Conservation (phyloP, 2,888 invertebrate genomes). For the Crepidodera aurea region DNA sequence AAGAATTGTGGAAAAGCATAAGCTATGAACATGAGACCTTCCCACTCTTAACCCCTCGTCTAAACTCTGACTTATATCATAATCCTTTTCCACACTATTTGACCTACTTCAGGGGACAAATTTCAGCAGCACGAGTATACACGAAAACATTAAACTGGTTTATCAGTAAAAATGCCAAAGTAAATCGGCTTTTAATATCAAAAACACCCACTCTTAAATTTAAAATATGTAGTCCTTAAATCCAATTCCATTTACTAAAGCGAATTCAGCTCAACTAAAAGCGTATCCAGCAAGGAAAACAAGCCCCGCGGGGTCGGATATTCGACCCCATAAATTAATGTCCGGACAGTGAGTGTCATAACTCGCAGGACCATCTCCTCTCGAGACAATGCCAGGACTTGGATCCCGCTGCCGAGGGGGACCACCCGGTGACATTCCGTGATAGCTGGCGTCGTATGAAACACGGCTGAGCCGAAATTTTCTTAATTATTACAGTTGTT, state of each 20-base stretch:
- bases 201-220: background rate
- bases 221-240: background rate
- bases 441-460: constrained; percentile 17
- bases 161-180: background rate
- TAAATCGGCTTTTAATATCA: background rate
- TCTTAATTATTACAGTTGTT: constrained; percentile 25
- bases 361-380: constrained; percentile 32
- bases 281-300: constrained; percentile 12
- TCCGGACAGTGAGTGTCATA: constrained; percentile 30
- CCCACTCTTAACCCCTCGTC: no score
- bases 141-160: no score
- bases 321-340: constrained; percentile 31
- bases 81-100: no score
- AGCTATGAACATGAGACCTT: no score
- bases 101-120: no score
- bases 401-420: constrained; percentile 10
- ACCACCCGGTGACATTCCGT: constrained; percentile 23
- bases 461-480: constrained; percentile 7
- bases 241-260: background rate
- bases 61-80: no score
- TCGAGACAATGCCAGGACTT: constrained; percentile 26
- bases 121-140: no score
- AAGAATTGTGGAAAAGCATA: no score
- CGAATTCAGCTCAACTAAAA: background rate
- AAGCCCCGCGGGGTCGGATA: constrained; percentile 17